Base-by-base conservation (phyloP, 2,797 vertebrate genomes). In the Fistularia tabacaria region DNA sequence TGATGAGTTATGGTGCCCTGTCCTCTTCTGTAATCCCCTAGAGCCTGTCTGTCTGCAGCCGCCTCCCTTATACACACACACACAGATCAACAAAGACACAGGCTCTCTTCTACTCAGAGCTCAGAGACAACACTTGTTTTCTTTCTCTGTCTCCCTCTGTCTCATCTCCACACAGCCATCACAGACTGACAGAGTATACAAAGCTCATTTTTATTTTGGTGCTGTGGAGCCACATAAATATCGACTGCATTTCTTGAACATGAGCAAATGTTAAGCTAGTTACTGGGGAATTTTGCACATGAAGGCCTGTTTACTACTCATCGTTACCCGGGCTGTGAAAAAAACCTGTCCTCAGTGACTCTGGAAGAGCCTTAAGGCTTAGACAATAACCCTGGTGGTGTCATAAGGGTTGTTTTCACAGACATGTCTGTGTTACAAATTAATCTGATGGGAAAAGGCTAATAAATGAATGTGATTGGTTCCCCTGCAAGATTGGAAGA, bases 41-140 rank as follows among this genome's bases (percentile, higher is more conserved):
- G 85, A 89, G 87, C 81, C 87, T 64, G 83, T 78, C 79, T 87
- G 87, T 88, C 87, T 89, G 83, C 83, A 83, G 82, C 79, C 85
- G 70, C 81, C 84, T 84, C 82, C 82, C 85, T 85, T 84, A 69
- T 76, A 62, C 82, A 81, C 83, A 86, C 81, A 56, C 45, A 56
- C 70, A 52, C 74, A 80, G 68, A 73, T 74, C 76, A 71, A 79
- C 79, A 84, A 79, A 87, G 79, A 82, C 80, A 85, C 83, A 78
- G 72, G 64, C 71, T 40, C 83, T 72, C 71, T 82, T 75, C 61
- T 67, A 14, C 74, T 72, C 62, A 0, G 49, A 64, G 68, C 66
- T 62, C 74, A 57, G 77, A 80, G 71, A 77, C 76, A 81, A 81
- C 81, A 69, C 77, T 85, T 83, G 80, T 84, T 87, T 85, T 84